Base-by-base conservation (phyloP, 2,888 invertebrate genomes). In the Thereva nobilitata region DNA sequence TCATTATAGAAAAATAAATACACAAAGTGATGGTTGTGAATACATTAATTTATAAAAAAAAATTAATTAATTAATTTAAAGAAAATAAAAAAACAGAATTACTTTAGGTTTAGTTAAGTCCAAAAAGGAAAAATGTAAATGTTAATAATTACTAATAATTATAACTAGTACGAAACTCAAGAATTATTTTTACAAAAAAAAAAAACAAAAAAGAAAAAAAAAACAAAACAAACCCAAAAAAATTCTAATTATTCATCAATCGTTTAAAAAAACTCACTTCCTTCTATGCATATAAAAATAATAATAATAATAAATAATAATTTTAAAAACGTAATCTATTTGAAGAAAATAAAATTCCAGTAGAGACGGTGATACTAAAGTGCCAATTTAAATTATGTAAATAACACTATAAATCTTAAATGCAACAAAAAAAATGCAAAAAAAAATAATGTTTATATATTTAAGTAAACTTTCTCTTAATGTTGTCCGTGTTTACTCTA, bases 311-410 rank as follows among this genome's bases (percentile, higher is more conserved):
- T 49, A 49, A n/a, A 40, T 5, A 41, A 10, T 10, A 7, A 49
- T 49, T 49, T 7, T 55, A 55, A 23, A n/a, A 23, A 23, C 23
- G 38, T 23, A 47, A 44, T 52, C 52, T 8, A 41, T 12, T 56
- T 41, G 42, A 23, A 23, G 23, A 23, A 44, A 12, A 12, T 41
- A 56, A 64, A 53, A 12, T 64, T 37, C 64, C 44, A 23, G 23
- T 45, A 35, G 44, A 53, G 41, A 64, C 37, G 64, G 64, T 64
- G 64, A 64, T 64, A 64, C 40, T 42, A 53, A 64, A 64, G 64
- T 64, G 64, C 64, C 64, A 64, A 64, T 53, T 53, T 65, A 49
- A 65, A 65, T 40, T 35, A 44, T 47, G 23, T 23, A 23, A 23
- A 23, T 23, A 23, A 23, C 23, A 23, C 23, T 23, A 23, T 23